Evolutionary conservation across 2,797 vertebrate genomes (phyloP).

Genomic region (Hyperoplus lanceolatus): DNA sequence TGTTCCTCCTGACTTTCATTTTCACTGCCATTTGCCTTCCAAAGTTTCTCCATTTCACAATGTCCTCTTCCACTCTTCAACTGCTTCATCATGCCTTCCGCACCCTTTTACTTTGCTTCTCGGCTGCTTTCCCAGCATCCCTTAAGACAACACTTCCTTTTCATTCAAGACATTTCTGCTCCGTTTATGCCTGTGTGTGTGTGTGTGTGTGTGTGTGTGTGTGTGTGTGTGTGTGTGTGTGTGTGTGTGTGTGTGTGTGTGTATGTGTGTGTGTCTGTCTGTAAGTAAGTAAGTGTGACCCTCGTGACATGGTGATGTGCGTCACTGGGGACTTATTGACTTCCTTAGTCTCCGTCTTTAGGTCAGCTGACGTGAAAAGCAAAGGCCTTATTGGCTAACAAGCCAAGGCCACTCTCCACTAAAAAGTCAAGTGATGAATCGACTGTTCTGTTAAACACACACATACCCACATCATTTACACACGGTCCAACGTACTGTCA

Average conservation of each 20-base stretch:
- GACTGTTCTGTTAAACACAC: conserved; percentile 34
- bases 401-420: conserved; percentile 34
- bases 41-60: conserved; percentile 14
- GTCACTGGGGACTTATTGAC: conserved; percentile 70
- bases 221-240: conserved; percentile 14
- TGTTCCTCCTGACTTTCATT: conserved; percentile 35
- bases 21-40: conserved; percentile 22
- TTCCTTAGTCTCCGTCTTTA: conserved; percentile 57
- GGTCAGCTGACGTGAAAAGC: conserved; percentile 67
- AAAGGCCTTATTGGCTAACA: conserved; percentile 48
- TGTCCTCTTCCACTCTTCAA: conserved; percentile 4
- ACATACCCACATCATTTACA: conserved; percentile 11
- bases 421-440: conserved; percentile 68
- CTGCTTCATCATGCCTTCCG: conserved; percentile 23
- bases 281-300: conserved; percentile 27
- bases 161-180: conserved; percentile 36
- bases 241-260: conserved; percentile 19
- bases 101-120: conserved; percentile 35
- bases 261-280: conserved; percentile 15
- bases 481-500: conserved; percentile 43
- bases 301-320: conserved; percentile 70
- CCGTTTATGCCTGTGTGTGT: conserved; percentile 6
- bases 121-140: conserved; percentile 39
- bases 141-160: conserved; percentile 55
- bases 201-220: conserved; percentile 8